Evolutionary conservation across 2,797 vertebrate species (phyloP).

Genomic region (Cichlasoma orientale): DNA sequence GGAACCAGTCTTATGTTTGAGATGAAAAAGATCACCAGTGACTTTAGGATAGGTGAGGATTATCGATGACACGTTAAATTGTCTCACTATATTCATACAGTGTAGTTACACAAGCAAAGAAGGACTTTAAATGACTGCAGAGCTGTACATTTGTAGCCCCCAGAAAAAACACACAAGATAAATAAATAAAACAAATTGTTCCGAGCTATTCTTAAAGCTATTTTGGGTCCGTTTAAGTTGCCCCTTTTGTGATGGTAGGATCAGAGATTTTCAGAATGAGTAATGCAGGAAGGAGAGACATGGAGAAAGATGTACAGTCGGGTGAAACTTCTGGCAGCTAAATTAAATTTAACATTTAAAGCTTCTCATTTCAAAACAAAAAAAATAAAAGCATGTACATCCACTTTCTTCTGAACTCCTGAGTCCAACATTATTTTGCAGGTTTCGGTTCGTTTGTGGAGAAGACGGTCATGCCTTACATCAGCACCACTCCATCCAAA

Average conservation of each 20-base stretch:
- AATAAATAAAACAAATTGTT: neutral
- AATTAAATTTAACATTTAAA: too few species aligned
- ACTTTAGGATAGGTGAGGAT: slow-evolving; percentile 92
- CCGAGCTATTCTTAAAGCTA: neutral
- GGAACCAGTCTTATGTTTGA: slow-evolving; percentile 91
- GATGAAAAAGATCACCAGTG: slow-evolving; percentile 94
- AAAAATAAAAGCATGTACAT: too few species aligned
- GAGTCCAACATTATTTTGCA: slow-evolving; percentile 44
- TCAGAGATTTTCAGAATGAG: too few species aligned
- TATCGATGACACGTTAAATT: neutral
- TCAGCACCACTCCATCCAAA: slow-evolving; percentile 96
- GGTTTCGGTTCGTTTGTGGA: slow-evolving; percentile 99
- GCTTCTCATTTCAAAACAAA: too few species aligned
- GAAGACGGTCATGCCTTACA: slow-evolving; percentile 99
- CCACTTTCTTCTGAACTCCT: too few species aligned
- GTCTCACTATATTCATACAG: neutral
- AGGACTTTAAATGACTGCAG: neutral
- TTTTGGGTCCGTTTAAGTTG: neutral
- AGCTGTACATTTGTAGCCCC: neutral
- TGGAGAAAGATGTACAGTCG: too few species aligned
- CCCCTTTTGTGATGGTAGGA: too few species aligned
- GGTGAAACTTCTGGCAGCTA: too few species aligned
- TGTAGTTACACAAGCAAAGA: neutral
- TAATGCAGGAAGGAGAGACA: too few species aligned
- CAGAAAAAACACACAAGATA: neutral